Conservation (phyloP, 2,888 invertebrate species). For the Napeogenes inachia region DNA sequence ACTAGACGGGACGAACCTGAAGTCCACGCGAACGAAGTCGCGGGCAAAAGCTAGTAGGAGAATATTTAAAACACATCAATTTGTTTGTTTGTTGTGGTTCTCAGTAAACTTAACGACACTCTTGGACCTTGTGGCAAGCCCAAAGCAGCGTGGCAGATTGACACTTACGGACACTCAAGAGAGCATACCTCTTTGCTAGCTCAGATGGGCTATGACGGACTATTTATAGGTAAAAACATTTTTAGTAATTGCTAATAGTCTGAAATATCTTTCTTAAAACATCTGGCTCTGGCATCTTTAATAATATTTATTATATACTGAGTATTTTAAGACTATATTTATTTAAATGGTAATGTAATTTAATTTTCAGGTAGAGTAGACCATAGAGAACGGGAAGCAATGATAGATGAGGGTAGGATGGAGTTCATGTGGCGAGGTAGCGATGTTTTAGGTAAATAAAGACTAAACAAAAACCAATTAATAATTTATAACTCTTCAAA, state of each 20-base stretch:
- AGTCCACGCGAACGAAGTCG: no score
- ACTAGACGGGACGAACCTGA: no score
- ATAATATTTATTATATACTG: no score
- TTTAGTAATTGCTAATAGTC: no score
- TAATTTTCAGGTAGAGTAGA: slow-evolving; percentile 76
- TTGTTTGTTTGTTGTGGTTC: slow-evolving; percentile 21
- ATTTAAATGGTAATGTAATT: neutral
- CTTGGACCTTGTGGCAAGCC: slow-evolving; percentile 86
- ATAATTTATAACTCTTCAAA: neutral
- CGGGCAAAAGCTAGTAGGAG: no score
- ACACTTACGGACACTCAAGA: slow-evolving; percentile 86
- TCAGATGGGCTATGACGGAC: slow-evolving; percentile 83
- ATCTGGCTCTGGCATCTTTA: no score
- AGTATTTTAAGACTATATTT: neutral
- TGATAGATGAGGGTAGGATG: slow-evolving; percentile 78
- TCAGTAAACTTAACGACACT: slow-evolving; percentile 80
- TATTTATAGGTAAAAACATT: slow-evolving; percentile 76
- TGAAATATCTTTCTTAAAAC: no score
- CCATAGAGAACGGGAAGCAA: slow-evolving; percentile 78
- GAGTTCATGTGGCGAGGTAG: slow-evolving; percentile 85
- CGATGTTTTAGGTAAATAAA: slow-evolving; percentile 67
- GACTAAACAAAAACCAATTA: neutral
- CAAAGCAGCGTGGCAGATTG: slow-evolving; percentile 89
- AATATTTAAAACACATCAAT: neutral
- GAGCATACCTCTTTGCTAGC: slow-evolving; percentile 82